Evolutionary conservation across 2,797 vertebrate species (phyloP).

Genomic region (Carcharodon carcharias): DNA sequence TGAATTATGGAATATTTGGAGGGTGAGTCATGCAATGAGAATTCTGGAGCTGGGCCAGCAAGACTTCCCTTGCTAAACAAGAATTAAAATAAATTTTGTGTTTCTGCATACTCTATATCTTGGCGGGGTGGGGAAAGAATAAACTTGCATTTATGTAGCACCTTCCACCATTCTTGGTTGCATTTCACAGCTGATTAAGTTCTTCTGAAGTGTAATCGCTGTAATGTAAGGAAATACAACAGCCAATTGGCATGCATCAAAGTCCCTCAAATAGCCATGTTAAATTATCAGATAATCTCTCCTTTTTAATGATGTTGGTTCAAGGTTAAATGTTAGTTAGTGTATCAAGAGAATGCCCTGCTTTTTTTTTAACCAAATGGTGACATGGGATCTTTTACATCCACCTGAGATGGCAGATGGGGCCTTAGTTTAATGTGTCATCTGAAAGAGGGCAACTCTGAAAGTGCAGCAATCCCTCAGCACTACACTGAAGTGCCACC

Average conservation of each 20-base stretch:
- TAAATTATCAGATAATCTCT: not conserved
- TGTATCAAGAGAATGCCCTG: not conserved
- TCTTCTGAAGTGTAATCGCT: not conserved
- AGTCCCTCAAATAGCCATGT: not conserved
- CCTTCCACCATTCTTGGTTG: not conserved
- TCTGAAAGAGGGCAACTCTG: not conserved
- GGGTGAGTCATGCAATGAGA: not conserved
- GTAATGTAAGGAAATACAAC: not conserved
- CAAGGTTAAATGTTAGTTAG: not conserved
- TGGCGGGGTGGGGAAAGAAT: not conserved
- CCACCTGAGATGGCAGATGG: not conserved
- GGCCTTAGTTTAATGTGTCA: not conserved
- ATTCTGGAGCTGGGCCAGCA: not conserved
- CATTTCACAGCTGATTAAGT: not conserved
- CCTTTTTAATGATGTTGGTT: too few species aligned
- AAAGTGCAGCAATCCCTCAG: not conserved
- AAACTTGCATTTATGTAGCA: not conserved
- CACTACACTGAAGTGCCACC: not conserved
- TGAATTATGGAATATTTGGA: not conserved
- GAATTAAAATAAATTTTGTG: not conserved
- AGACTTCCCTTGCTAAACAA: not conserved
- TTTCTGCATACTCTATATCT: not conserved
- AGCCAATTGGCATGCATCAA: not conserved
- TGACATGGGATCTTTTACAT: not conserved
- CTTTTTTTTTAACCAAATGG: not conserved